phyloP scores from a whole-genome alignment of 2,797 vertebrate genomes.

The Enteromius mattozi region DNA sequence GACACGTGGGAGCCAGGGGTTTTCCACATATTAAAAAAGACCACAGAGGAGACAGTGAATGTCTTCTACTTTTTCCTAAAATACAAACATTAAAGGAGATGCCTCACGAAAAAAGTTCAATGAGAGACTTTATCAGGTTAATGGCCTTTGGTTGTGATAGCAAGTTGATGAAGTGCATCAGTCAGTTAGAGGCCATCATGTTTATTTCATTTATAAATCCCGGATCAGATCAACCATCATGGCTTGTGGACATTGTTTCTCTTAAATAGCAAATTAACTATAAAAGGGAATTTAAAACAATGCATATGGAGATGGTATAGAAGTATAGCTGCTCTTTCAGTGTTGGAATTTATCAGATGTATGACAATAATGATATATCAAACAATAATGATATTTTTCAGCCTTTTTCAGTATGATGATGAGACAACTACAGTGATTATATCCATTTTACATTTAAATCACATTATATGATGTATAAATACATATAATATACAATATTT shows the following conservation, averaged over 20 bases:
- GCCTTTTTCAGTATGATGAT: not conserved
- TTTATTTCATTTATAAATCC: constrained; percentile 11
- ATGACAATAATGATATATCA: not conserved
- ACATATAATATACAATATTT: not conserved
- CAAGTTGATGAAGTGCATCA: constrained; percentile 16
- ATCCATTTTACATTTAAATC: not conserved
- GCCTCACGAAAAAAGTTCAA: constrained; percentile 20
- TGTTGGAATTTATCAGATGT: not conserved
- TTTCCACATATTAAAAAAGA: constrained; percentile 7
- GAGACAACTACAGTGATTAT: not conserved
- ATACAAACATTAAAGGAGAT: constrained; percentile 17
- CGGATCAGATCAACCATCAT: not conserved
- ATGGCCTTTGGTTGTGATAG: constrained; percentile 11
- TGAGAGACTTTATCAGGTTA: constrained; percentile 25
- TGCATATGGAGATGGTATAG: not conserved
- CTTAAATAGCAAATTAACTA: not conserved
- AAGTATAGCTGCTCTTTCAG: not conserved
- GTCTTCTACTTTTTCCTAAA: not conserved
- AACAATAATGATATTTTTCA: not conserved
- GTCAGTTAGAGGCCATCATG: not conserved
- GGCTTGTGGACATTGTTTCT: not conserved
- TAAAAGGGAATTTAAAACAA: not conserved
- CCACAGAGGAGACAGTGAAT: not conserved
- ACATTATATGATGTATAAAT: not conserved
- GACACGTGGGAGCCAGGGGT: constrained; percentile 14